Conservation (phyloP, 2,797 vertebrate genomes). For the Anguilla obscura region DNA sequence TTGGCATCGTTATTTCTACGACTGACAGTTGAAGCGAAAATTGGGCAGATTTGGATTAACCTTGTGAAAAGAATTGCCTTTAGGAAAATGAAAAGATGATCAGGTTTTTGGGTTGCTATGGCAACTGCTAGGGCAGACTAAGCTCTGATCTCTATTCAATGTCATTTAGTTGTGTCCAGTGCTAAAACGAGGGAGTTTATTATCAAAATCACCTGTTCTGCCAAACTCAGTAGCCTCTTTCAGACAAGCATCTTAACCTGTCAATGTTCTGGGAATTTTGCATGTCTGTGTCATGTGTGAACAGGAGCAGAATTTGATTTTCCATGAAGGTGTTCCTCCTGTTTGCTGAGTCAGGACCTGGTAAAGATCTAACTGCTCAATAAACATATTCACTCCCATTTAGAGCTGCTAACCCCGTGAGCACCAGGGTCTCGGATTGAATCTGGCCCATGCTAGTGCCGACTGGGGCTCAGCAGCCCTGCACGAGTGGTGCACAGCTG, state of each 20-base stretch:
- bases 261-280: neutral
- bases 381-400: neutral
- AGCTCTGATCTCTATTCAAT: neutral
- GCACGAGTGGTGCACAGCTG: too few species aligned
- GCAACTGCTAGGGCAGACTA: neutral
- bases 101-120: neutral
- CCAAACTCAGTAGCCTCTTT: neutral
- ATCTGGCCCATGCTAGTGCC: too few species aligned
- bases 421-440: neutral
- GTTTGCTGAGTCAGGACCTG: neutral
- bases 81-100: neutral
- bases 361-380: neutral
- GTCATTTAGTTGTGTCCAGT: neutral
- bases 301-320: neutral
- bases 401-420: neutral
- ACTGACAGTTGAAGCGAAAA: neutral
- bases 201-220: neutral
- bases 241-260: neutral
- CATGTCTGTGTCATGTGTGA: neutral
- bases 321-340: neutral
- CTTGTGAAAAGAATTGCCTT: neutral
- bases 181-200: neutral
- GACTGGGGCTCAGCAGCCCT: too few species aligned
- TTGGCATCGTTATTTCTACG: neutral
- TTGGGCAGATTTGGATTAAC: neutral